Percentiles rank a stretch among this genome's conserved stretches.
phyloP scores from a whole-genome alignment of 2,888 invertebrate genomes.

The Nomada lathburiana region DNA sequence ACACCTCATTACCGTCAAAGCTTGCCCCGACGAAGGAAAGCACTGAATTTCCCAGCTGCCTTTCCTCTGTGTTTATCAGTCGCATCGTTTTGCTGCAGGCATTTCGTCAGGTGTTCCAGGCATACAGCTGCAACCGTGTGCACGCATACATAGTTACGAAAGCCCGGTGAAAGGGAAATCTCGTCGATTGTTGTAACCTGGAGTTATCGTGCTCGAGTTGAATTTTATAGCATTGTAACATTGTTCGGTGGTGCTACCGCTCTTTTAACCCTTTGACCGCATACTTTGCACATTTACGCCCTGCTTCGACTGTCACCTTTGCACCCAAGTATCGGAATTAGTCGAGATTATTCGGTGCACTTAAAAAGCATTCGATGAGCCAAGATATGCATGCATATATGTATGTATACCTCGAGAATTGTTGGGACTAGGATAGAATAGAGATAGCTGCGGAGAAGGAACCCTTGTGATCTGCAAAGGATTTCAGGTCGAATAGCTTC shows the following conservation, averaged over 20 bases:
- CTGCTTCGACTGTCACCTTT: not conserved
- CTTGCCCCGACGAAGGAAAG: not conserved
- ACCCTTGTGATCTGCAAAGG: slow-evolving; percentile 67
- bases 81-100: slow-evolving; percentile 45
- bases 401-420: not conserved
- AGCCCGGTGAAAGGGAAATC: slow-evolving; percentile 71
- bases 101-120: slow-evolving; percentile 60
- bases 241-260: slow-evolving; percentile 8
- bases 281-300: not conserved
- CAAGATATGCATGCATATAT: not conserved
- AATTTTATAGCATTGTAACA: slow-evolving; percentile 39
- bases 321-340: slow-evolving; percentile 21
- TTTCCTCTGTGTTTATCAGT: slow-evolving; percentile 35
- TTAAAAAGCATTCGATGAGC: not conserved
- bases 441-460: slow-evolving; percentile 12
- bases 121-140: slow-evolving; percentile 29
- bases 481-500: slow-evolving; percentile 69
- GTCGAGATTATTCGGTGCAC: not conserved
- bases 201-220: slow-evolving; percentile 47
- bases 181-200: slow-evolving; percentile 63
- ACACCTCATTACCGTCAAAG: not conserved
- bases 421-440: slow-evolving; percentile 29
- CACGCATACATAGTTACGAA: slow-evolving; percentile 52
- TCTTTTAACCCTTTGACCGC: slow-evolving; percentile 32
- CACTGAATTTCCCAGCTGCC: not conserved